Evolutionary conservation across 2,888 invertebrate species (phyloP).

Genomic region (Diabrotica balteata): DNA sequence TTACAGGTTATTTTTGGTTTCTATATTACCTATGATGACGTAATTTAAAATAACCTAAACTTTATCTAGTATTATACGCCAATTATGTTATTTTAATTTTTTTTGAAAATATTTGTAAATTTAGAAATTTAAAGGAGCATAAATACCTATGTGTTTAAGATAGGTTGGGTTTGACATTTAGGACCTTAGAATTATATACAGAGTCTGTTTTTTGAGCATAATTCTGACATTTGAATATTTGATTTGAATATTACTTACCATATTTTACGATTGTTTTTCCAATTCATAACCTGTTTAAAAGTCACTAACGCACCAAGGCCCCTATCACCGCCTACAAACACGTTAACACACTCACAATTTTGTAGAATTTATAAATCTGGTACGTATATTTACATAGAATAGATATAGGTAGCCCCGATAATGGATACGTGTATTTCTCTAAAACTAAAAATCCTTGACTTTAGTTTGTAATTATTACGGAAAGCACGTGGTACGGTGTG

Average conservation of each 20-base stretch:
- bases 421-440: constrained; percentile 37
- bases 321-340: neutral
- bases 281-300: neutral
- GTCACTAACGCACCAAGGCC: too few species aligned
- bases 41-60: too few species aligned
- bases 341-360: constrained; percentile 1
- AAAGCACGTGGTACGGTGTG: constrained; percentile 49
- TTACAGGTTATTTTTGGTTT: too few species aligned
- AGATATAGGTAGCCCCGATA: neutral
- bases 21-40: too few species aligned
- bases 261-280: neutral
- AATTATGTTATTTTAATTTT: too few species aligned
- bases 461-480: constrained; percentile 50
- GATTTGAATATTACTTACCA: neutral
- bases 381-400: neutral
- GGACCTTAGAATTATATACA: too few species aligned
- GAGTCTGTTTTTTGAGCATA: too few species aligned
- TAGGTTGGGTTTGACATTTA: too few species aligned
- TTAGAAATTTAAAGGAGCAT: too few species aligned
- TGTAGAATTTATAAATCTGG: neutral
- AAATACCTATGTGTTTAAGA: too few species aligned
- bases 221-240: neutral
- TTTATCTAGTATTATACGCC: too few species aligned
- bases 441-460: constrained; percentile 52
- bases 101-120: too few species aligned